phyloP scores from a whole-genome alignment of 2,797 vertebrate genomes.

The Brotula barbata region DNA sequence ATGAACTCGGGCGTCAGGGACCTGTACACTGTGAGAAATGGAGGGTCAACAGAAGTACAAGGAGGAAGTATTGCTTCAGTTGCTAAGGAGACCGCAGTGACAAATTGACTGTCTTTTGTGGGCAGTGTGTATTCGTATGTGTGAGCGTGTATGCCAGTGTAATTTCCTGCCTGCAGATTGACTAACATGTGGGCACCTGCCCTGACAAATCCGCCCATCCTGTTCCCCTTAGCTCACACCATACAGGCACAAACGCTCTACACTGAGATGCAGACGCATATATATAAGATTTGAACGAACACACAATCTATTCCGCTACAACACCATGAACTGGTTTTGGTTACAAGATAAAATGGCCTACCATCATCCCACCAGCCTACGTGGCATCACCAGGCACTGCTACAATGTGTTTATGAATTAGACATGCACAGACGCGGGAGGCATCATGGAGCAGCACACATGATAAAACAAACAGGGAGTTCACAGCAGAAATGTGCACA shows the following conservation, averaged over 20 bases:
- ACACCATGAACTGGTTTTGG: not conserved
- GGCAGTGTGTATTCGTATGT: slow-evolving; percentile 37
- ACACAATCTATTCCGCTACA: not conserved
- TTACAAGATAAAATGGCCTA: slow-evolving; percentile 28
- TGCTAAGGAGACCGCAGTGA: slow-evolving; percentile 43
- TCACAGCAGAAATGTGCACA: slow-evolving; percentile 49
- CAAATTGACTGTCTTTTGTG: slow-evolving; percentile 62
- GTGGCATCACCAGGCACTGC: slow-evolving; percentile 25
- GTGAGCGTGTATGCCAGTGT: slow-evolving; percentile 58
- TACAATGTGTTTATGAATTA: slow-evolving; percentile 51
- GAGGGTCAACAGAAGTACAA: slow-evolving; percentile 40
- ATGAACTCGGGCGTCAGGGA: slow-evolving; percentile 21
- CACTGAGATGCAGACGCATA: slow-evolving; percentile 4
- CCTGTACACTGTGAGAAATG: slow-evolving; percentile 15
- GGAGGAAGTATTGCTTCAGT: slow-evolving; percentile 66
- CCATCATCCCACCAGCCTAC: slow-evolving; percentile 8
- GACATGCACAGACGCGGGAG: slow-evolving; percentile 60
- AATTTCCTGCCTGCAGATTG: slow-evolving; percentile 73
- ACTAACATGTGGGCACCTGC: slow-evolving; percentile 77
- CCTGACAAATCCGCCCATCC: slow-evolving; percentile 79
- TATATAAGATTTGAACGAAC: slow-evolving; percentile 31
- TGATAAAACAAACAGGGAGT: slow-evolving; percentile 54
- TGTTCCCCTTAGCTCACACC: slow-evolving; percentile 67
- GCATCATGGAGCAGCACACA: slow-evolving; percentile 32
- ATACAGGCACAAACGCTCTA: slow-evolving; percentile 13